A percentile compares a stretch with the other conserved stretches of the same genome.
phyloP scores from a whole-genome alignment of 2,797 vertebrate species.

The Paramormyrops hopkinsi region DNA sequence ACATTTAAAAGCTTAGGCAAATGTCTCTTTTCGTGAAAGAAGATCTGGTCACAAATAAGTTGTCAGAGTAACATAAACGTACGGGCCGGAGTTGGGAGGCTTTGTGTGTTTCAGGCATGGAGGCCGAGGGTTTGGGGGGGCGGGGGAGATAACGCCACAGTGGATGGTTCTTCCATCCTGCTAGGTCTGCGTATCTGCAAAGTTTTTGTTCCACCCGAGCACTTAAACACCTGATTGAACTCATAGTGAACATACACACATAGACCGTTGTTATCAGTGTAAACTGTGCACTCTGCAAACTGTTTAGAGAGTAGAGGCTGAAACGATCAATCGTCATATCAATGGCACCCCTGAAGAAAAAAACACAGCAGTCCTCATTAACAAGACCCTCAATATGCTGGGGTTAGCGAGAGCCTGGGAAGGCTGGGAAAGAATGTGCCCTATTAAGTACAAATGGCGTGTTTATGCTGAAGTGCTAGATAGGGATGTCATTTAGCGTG shows the following conservation, averaged over 20 bases:
- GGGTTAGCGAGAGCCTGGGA: background rate
- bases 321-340: background rate
- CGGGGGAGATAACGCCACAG: background rate
- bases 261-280: background rate
- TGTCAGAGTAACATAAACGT: constrained; percentile 1
- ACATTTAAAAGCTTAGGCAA: background rate
- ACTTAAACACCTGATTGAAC: background rate
- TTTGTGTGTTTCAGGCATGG: background rate
- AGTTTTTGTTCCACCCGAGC: background rate
- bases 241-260: background rate
- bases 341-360: background rate
- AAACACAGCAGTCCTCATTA: background rate
- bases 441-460: background rate
- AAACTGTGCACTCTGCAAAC: background rate
- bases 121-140: background rate
- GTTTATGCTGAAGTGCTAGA: background rate
- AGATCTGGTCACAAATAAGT: background rate
- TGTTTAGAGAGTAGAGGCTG: background rate
- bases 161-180: background rate
- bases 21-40: background rate
- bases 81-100: background rate
- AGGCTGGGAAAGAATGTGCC: background rate
- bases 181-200: background rate
- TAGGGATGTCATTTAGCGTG: background rate
- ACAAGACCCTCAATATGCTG: background rate